Percentiles rank a stretch among this genome's conserved stretches.
phyloP scores from a whole-genome alignment of 2,797 vertebrate species.

The Eupleurogrammus muticus region DNA sequence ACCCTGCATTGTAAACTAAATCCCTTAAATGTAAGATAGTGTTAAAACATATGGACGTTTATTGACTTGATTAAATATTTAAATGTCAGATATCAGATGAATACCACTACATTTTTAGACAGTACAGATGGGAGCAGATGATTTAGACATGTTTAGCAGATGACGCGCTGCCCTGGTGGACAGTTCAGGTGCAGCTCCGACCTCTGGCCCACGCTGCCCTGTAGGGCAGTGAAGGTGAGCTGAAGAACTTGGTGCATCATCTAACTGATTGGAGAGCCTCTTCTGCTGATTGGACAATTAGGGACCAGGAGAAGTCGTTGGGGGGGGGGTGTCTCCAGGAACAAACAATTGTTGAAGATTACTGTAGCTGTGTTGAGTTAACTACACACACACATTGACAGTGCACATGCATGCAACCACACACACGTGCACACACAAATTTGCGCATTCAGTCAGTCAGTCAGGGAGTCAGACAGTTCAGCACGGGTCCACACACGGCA shows the following conservation, averaged over 20 bases:
- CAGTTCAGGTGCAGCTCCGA: neutral
- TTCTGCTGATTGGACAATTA: conserved; percentile 80
- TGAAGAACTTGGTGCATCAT: conserved; percentile 38
- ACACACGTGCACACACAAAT: conserved; percentile 23
- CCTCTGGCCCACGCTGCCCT: conserved; percentile 20
- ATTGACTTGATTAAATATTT: too few species aligned
- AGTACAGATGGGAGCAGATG: neutral
- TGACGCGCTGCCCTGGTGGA: neutral
- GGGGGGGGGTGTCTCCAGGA: conserved; percentile 1
- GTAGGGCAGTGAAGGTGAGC: conserved; percentile 67
- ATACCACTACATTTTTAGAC: neutral
- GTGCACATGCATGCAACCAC: conserved; percentile 15
- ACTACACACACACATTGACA: neutral
- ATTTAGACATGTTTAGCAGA: neutral
- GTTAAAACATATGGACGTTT: neutral
- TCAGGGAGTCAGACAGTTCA: conserved; percentile 42
- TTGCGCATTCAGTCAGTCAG: conserved; percentile 25
- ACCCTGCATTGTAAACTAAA: neutral
- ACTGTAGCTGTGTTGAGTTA: conserved; percentile 10
- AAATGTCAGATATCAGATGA: neutral
- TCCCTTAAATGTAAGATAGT: neutral
- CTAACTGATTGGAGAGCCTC: conserved; percentile 73
- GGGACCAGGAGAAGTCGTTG: conserved; percentile 8
- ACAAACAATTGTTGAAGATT: conserved; percentile 5
- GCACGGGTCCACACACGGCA: conserved; percentile 30